A percentile compares a stretch with the other conserved stretches of the same genome.
Conservation (phyloP, 2,113 vertebrate species). For the Pelvicachromis taeniatus region DNA sequence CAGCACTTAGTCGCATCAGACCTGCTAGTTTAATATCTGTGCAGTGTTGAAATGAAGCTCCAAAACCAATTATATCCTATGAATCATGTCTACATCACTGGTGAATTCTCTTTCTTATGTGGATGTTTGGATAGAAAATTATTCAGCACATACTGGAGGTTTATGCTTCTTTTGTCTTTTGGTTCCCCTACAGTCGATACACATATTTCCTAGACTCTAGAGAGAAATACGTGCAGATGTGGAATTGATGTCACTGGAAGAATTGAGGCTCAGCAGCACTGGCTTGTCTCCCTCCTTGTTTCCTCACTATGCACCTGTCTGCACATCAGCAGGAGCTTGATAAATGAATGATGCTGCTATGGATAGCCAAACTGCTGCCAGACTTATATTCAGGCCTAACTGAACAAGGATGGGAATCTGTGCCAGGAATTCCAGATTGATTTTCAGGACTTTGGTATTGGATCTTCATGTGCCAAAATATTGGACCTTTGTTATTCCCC, state of each 20-base stretch:
- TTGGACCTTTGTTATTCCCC: not conserved
- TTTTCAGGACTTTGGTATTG: not conserved
- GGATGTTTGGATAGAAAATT: not conserved
- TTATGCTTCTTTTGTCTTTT: not conserved
- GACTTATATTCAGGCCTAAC: not conserved
- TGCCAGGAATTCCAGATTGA: not conserved
- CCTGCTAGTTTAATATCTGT: not conserved
- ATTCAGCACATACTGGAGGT: not conserved
- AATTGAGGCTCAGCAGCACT: not conserved
- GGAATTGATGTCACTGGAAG: not conserved
- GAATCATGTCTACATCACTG: not conserved
- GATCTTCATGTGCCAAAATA: not conserved
- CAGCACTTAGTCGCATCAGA: not conserved
- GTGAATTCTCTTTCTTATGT: not conserved
- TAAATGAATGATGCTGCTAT: constrained; percentile 2
- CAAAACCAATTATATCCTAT: not conserved
- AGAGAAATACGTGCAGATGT: not conserved
- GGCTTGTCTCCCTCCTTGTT: not conserved
- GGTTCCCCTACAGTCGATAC: not conserved
- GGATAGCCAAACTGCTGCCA: not conserved
- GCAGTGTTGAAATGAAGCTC: not conserved
- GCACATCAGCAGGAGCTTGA: constrained; percentile 4
- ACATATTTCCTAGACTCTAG: not conserved
- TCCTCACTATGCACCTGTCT: not conserved
- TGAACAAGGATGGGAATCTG: not conserved